Base-by-base conservation (phyloP, 2,797 vertebrate species). In the Brotula barbata region DNA sequence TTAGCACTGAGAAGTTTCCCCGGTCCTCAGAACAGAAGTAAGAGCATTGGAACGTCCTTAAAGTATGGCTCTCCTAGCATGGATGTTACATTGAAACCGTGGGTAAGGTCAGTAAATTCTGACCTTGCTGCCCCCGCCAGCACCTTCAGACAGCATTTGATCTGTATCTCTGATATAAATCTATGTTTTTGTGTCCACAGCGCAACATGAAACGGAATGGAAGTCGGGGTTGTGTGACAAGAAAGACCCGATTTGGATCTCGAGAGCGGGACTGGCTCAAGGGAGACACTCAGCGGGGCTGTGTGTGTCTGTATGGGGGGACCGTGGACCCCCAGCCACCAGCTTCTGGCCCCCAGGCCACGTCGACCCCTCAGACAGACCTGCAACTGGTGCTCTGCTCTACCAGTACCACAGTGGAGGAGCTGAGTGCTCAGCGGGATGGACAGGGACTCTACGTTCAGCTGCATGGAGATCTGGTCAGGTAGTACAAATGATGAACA, bases 231-330 rank as follows among this genome's bases (percentile, higher is more conserved):
- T 94, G 94, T 28, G 78, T 94, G 84, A 93, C 86, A 20, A 91
- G 94, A 83, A 95, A 93, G 86, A 94, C 88, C 50, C 90, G 94
- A 22, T 93, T 96, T 34, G 94, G 94, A 39, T 97, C 95, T n/a
- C 92, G 94, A 8, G 96, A 98, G 85, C 88, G 94, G 70, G 93
- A 95, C 64, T 98, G 96, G 96, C 90, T 98, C 39, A 94, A 92
- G 68, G 94, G 93, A 53, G 93, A 96, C 40, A 71, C 90, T 19
- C 90, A 90, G 59, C 92, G 95, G 34, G 96, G 95, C 75, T 98
- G 95, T 23, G 91, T 98, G 55, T 97, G 91, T 58, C 85, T 98
- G 4, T 94, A 95, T 12, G 89, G 90, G 40, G 90, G 82, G 1
- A 76, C 85, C 0, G 87, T 74, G 28, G 92, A 93, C 67, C 78